Evolutionary conservation across 2,797 vertebrate species (phyloP).

Genomic region (Knipowitschia caucasica): DNA sequence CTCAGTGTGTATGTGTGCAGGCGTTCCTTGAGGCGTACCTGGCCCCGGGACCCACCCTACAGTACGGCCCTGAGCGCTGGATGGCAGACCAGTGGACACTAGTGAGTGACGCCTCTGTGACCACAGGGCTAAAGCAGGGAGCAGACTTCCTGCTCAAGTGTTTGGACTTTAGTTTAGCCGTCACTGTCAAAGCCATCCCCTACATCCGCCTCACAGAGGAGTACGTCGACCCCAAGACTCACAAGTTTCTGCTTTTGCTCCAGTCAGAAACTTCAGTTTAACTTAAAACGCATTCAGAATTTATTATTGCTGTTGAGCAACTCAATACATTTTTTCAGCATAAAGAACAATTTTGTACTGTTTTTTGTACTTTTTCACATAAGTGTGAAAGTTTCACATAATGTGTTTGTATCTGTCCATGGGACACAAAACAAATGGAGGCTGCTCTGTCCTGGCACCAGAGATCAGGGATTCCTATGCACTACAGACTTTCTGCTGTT

Average conservation of each 20-base stretch:
- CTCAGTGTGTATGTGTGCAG: slow-evolving; percentile 59
- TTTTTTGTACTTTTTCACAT: slow-evolving; percentile 49
- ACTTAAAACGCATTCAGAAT: slow-evolving; percentile 39
- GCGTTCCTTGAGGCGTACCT: slow-evolving; percentile 96
- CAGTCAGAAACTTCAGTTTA: slow-evolving; percentile 95
- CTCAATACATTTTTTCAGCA: slow-evolving; percentile 30
- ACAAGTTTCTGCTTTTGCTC: slow-evolving; percentile 92
- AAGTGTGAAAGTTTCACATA: no score
- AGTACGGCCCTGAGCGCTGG: slow-evolving; percentile 90
- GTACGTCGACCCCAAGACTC: slow-evolving; percentile 92
- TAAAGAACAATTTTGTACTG: slow-evolving; percentile 52
- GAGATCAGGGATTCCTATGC: slow-evolving; percentile 61
- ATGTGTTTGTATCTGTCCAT: slow-evolving; percentile 30
- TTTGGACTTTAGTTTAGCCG: slow-evolving; percentile 90
- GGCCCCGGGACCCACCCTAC: slow-evolving; percentile 85
- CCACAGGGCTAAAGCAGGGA: slow-evolving; percentile 83
- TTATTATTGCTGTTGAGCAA: slow-evolving; percentile 45
- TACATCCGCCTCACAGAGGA: slow-evolving; percentile 90
- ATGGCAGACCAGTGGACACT: slow-evolving; percentile 91
- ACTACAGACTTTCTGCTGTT: slow-evolving; percentile 50
- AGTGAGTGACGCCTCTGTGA: slow-evolving; percentile 92
- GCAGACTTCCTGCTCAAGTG: slow-evolving; percentile 87
- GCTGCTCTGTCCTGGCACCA: slow-evolving; percentile 41
- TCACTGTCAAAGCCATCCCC: slow-evolving; percentile 88
- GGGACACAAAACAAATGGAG: slow-evolving; percentile 25